Percentiles rank a stretch among this genome's conserved stretches.
These are phyloP conservation scores for Adelognathus sp. DNA, from an alignment of 2,888 invertebrate genomes.

Conservation along the genomic window DNA sequence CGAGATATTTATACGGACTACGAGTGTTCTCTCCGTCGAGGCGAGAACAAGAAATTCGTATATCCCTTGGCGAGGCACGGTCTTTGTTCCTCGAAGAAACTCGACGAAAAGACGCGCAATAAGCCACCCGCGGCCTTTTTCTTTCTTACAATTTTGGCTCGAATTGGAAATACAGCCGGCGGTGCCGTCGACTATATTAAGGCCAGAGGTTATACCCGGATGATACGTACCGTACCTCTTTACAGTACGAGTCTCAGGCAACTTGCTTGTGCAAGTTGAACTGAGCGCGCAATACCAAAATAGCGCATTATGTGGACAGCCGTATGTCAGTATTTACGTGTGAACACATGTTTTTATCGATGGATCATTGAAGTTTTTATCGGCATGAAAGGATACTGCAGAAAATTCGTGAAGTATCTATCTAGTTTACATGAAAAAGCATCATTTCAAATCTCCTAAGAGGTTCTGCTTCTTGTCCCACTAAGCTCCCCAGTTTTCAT, in stretches of 20 bases:
- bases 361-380: no score
- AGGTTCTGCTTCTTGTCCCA: no score
- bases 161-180: slow-evolving; percentile 59
- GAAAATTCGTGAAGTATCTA: no score
- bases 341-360: no score
- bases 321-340: no score
- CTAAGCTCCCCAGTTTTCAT: no score
- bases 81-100: slow-evolving; percentile 13
- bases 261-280: no score
- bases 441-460: no score
- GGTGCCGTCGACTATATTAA: slow-evolving; percentile 32
- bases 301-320: no score
- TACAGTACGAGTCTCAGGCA: background rate
- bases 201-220: slow-evolving; percentile 23
- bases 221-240: background rate
- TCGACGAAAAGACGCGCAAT: slow-evolving; percentile 45
- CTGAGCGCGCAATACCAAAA: no score
- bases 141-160: slow-evolving; percentile 33
- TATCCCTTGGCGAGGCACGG: slow-evolving; percentile 13
- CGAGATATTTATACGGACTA: background rate
- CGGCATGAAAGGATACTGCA: no score
- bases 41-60: slow-evolving; percentile 28
- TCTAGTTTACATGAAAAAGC: no score
- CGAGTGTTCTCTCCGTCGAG: slow-evolving; percentile 16
- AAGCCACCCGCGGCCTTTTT: slow-evolving; percentile 20